A percentile compares a stretch with the other conserved stretches of the same genome.
Conservation (phyloP, 2,113 vertebrate species). For the human region DNA sequence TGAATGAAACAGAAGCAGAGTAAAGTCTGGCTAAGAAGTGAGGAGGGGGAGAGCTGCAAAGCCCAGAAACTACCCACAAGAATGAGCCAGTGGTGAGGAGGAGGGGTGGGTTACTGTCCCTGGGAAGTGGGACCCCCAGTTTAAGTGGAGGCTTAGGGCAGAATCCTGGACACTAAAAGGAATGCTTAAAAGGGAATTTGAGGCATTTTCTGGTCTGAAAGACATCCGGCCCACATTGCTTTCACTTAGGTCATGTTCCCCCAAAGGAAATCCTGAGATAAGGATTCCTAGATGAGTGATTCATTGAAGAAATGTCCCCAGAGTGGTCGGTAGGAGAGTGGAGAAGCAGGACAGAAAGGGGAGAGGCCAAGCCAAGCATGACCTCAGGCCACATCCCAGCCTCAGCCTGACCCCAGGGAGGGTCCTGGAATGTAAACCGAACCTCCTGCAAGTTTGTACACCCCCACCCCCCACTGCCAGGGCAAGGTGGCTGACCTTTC, state of each 20-base stretch:
- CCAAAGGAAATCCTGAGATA: background rate
- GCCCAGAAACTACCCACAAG: background rate
- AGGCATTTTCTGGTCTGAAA: background rate
- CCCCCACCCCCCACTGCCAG: background rate
- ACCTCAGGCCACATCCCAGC: background rate
- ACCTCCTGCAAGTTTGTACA: background rate
- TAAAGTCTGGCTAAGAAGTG: background rate
- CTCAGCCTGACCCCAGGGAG: background rate
- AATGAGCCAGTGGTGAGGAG: background rate
- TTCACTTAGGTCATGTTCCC: background rate
- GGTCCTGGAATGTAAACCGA: background rate
- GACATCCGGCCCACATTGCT: background rate
- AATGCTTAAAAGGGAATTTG: background rate
- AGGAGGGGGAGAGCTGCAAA: background rate
- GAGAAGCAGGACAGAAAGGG: background rate
- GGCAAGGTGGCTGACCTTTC: background rate
- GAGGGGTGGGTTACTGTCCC: background rate
- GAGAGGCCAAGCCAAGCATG: background rate
- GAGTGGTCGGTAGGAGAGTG: rapidly evolving
- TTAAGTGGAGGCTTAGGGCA: background rate
- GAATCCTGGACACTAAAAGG: background rate
- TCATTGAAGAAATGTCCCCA: background rate
- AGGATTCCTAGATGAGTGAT: background rate
- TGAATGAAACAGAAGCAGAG: background rate
- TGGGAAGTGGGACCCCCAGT: background rate